Percentiles rank a stretch among this genome's conserved stretches.
Conservation (phyloP, 2,888 invertebrate species). For the Nephrotoma flavescens region DNA sequence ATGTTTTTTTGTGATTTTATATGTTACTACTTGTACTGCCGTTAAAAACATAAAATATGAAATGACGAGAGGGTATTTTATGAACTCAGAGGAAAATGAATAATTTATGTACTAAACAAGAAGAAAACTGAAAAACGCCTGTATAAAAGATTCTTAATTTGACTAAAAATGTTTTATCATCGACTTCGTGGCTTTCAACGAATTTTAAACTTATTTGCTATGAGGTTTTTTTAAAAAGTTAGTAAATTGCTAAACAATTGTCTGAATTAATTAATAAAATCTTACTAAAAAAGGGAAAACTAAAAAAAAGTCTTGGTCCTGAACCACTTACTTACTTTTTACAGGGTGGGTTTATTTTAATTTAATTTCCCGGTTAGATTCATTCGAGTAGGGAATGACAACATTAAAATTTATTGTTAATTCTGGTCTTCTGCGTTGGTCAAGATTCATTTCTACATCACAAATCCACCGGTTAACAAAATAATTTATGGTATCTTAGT, state of each 20-base stretch:
- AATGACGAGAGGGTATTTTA: not conserved
- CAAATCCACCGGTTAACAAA: no score
- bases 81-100: not conserved
- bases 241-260: not conserved
- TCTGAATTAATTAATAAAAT: no score
- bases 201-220: not conserved
- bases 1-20: not conserved
- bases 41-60: not conserved
- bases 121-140: not conserved
- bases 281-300: no score
- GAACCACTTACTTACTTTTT: no score
- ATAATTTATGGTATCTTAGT: no score
- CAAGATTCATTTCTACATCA: no score
- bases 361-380: no score
- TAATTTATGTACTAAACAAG: not conserved
- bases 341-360: no score
- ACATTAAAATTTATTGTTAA: no score
- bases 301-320: no score
- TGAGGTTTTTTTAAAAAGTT: not conserved
- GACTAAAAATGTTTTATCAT: not conserved
- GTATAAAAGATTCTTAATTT: not conserved
- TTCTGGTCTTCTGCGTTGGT: no score
- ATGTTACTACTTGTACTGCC: not conserved
- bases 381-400: no score
- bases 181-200: not conserved